phyloP scores from a whole-genome alignment of 2,888 invertebrate species.

The Glyphotaelius pellucidus region DNA sequence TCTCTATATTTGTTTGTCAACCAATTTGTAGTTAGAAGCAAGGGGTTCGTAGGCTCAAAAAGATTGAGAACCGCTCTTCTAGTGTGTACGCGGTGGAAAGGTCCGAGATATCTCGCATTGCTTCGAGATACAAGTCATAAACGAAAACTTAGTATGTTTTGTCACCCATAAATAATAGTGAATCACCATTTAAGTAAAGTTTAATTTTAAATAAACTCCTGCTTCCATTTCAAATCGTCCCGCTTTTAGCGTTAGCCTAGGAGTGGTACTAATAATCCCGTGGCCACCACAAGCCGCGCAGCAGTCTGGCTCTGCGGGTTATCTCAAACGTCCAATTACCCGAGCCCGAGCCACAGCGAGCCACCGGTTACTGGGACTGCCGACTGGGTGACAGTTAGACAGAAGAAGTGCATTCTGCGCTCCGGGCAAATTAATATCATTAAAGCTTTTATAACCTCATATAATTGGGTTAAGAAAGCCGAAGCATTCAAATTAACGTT shows the following conservation, averaged over 20 bases:
- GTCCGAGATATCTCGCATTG: not conserved
- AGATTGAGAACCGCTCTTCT: too few relatives aligned
- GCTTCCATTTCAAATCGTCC: not conserved
- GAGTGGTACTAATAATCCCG: not conserved
- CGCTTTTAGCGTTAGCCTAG: not conserved
- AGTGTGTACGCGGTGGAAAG: not conserved
- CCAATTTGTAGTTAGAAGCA: too few relatives aligned
- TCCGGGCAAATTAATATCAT: conserved; percentile 7
- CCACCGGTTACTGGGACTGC: not conserved
- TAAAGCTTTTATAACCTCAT: not conserved
- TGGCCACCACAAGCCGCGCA: not conserved
- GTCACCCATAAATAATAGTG: not conserved
- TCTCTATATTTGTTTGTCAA: too few relatives aligned
- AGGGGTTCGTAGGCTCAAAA: too few relatives aligned
- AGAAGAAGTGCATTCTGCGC: conserved; percentile 25
- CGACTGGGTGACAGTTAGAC: conserved; percentile 32
- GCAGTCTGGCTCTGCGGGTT: conserved; percentile 2
- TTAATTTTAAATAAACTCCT: not conserved
- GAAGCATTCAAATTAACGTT: not conserved
- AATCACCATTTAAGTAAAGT: not conserved
- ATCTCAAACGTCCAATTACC: conserved; percentile 45
- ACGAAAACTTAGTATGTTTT: not conserved
- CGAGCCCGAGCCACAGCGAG: not conserved
- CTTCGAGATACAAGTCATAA: not conserved
- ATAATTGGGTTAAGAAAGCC: not conserved